Evolutionary conservation across 2,797 vertebrate genomes (phyloP), one percentile per base, ranked within the genome.

Genomic region (Heliangelus exortis): DNA sequence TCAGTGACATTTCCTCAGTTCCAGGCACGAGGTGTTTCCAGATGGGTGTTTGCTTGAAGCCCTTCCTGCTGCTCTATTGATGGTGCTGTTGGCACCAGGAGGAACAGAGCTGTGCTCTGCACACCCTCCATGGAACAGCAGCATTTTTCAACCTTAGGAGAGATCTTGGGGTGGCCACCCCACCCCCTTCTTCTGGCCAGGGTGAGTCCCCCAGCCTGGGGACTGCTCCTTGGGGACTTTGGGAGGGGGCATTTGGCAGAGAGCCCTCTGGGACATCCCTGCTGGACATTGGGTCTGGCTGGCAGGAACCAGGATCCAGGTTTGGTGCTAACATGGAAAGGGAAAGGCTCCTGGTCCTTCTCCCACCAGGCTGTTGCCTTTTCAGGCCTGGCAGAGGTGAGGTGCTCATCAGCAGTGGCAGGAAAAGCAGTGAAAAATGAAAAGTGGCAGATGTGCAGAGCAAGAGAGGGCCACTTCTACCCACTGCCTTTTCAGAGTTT

Each of bases 371-470:
- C 28, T 67, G 19, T 53, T 92, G 57, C 53, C 73, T 85, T 67
- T 85, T 62, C 26, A 51, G 66, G 47, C 65, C 69, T 31, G 50
- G 33, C 79, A 77, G 61, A 20, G 77, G 33, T 26, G 39, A 92
- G 81, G 58, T 55, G 87, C 87, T 94, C 1, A 0, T 75, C 71
- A 69, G 16, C 2, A 0, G 55, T 12, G 9, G 20, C 57, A 51
- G 66, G 33, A 58, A 34, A 59, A 74, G 76, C 67, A 8, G 66
- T 18, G 66, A 87, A 77, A 85, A 33, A 61, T 2, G 41, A 51
- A 15, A 83, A 94, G 84, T 31, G 34, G 58, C 87, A 81, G 89
- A 73, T 92, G 92, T 78, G 73, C 75, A 19, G 66, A 88, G 68
- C 65, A 57, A 74, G 91, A 80, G 91, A 61, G 68, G 77, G 7